phyloP scores from a whole-genome alignment of 2,888 invertebrate species.

The Notodonta ziczac region DNA sequence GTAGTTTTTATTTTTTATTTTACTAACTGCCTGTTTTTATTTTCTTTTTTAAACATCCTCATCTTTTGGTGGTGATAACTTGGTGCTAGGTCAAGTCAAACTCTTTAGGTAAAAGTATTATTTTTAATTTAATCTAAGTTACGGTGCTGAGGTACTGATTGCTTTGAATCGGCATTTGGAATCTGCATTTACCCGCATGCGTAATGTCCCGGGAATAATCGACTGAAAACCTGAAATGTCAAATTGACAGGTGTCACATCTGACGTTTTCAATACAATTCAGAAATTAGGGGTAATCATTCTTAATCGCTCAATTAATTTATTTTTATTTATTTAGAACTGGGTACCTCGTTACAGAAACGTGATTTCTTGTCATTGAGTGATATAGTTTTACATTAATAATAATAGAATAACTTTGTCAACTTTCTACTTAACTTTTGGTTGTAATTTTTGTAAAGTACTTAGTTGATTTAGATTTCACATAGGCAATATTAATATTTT shows the following conservation, averaged over 20 bases:
- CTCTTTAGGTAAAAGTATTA: conserved; percentile 34
- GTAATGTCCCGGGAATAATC: conserved; percentile 55
- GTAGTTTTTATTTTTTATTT: conserved; percentile 46
- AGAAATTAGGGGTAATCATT: conserved; percentile 42
- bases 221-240: conserved; percentile 59
- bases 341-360: conserved; percentile 57
- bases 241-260: conserved; percentile 70
- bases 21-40: conserved; percentile 72
- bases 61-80: conserved; percentile 67
- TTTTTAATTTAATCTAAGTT: conserved; percentile 41
- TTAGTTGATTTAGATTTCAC: conserved; percentile 42
- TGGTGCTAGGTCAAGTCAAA: conserved; percentile 69
- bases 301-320: conserved; percentile 38
- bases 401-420: conserved; percentile 49
- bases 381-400: conserved; percentile 60
- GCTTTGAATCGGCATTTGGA: conserved; percentile 53
- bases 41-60: conserved; percentile 49
- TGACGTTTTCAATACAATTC: conserved; percentile 63
- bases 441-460: conserved; percentile 46
- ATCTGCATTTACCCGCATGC: conserved; percentile 29
- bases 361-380: conserved; percentile 75
- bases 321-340: conserved; percentile 51
- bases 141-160: conserved; percentile 63
- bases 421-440: conserved; percentile 47
- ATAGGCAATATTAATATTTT: conserved; percentile 47